Evolutionary conservation across 2,113 vertebrate genomes (phyloP), one percentile per base, ranked within the genome.

Genomic region (Panurus biarmicus): DNA sequence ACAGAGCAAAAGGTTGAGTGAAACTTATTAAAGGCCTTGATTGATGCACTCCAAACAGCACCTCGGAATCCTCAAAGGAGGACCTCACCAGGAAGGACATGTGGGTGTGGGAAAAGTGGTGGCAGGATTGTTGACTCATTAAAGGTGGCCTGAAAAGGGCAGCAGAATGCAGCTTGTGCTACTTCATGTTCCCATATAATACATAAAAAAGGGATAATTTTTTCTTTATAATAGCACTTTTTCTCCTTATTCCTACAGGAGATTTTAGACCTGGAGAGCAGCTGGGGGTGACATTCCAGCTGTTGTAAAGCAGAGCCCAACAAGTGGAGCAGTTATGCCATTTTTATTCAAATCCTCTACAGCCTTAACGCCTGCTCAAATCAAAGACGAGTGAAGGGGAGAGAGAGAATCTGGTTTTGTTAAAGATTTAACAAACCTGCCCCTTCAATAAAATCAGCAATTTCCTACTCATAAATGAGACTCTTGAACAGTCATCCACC

Each of bases 41-140:
- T 35, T 95, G 95, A 92, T 81, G 70, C 91, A 86, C 90, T 97
- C 89, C 83, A 90, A 86, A 94, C 61, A 70, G 90, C 95, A 96
- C 93, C 90, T 42, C 1, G 1, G 93, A 93, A 72, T 78, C 89
- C 95, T 97, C 96, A 96, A 95, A 96, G 96, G 80, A 91, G 64
- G 33, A 87, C 84, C 96, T 92, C 89, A 70, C 87, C 2, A 19
- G 74, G 85, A 97, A 96, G 89, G 95, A 96, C 14, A 29, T 1
- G 13, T 91, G 58, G 96, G 95, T 33, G 11, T 83, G 82, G 91
- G 87, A 70, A 87, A 88, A 95, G 79, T 15, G 47, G 11, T 82
- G 67, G 67, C 84, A 69, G 53, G 75, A 88, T 56, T 83, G 95
- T 12, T 93, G 95, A 87, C 69, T 96, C 85, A 76, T 89, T 97